Base-by-base conservation (phyloP, 1,140 invertebrate genomes). In the Hycleus cichorii region DNA sequence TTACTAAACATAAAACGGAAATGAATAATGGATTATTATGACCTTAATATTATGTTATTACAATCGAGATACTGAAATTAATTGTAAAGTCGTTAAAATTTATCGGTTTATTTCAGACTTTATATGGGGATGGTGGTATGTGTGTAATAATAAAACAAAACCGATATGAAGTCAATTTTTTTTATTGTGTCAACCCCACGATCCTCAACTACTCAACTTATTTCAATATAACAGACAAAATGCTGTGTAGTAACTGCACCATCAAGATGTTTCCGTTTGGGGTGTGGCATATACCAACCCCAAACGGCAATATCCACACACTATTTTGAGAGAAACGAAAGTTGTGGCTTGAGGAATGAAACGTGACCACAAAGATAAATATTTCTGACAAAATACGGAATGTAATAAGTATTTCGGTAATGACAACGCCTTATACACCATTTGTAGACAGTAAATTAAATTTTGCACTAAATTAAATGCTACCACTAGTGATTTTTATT, bases 331-430 rank as follows among this genome's bases (percentile, higher is more conserved):
- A 49, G 48, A 39, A 7, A 32, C 32, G 32, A 38, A 18, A 49
- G 26, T 39, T 32, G 32, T 32, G 32, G 39, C 18, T 40, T 44
- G 51, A 45, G 51, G 42, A 45, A 53, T 53, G 51, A 42, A 27
- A 53, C 51, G 51, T 53, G 51, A 53, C 51, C 51, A 45, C 51
- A 53, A 53, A 53, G 42, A 53, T 42, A 51, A 51, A 51, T 42
- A 49, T 18, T 49, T 27, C 18, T 10, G 6, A 26, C 12, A 44
- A 32, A 53, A 53, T 39, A 46, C 25, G 42, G 46, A 53, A 53
- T 38, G 51, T 45, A 53, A 53, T 53, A 53, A 27, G 49, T 46
- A 38, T 49, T 38, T 27, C 32, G 7, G 48, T 39, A 18, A 27
- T 49, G 46, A 26, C 45, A 46, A 46, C 25, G 25, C 45, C 2